A percentile compares a stretch with the other conserved stretches of the same genome.
Conservation (phyloP, 1,140 invertebrate species). For the Panonychus citri region DNA sequence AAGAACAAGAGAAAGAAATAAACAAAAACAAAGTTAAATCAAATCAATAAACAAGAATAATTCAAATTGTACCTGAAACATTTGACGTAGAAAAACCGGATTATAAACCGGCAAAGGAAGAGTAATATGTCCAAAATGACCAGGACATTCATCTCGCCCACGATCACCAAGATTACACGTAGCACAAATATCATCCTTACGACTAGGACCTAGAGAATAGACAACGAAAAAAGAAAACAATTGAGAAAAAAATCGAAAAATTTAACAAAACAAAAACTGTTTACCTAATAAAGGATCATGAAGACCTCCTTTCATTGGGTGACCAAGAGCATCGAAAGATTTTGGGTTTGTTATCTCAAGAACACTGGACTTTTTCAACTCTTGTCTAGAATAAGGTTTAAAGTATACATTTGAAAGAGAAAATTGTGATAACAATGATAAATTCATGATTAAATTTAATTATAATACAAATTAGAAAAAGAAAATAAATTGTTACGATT, state of each 20-base stretch:
- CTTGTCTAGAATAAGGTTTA: constrained; percentile 28
- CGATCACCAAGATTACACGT: constrained; percentile 41
- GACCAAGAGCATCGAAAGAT: constrained; percentile 60
- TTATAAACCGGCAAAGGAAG: constrained; percentile 75
- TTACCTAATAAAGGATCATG: constrained; percentile 57
- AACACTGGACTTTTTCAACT: constrained; percentile 66
- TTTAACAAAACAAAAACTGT: background rate
- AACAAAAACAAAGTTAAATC: background rate
- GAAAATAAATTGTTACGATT: no score
- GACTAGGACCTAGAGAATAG: constrained; percentile 22
- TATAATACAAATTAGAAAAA: background rate
- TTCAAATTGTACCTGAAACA: constrained; percentile 32
- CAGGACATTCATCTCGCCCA: constrained; percentile 44
- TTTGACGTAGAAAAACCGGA: constrained; percentile 56
- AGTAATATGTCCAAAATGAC: constrained; percentile 85
- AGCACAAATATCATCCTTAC: constrained; percentile 39
- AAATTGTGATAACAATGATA: background rate
- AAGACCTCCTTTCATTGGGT: constrained; percentile 54
- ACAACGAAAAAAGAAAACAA: background rate
- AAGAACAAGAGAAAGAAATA: no score
- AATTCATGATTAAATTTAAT: background rate
- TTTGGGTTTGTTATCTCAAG: constrained; percentile 54
- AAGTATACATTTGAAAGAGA: constrained; percentile 5
- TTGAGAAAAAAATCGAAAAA: constrained; percentile 3
- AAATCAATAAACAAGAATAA: background rate